Evolutionary conservation across 1,140 invertebrate species (phyloP).

Genomic region (Conopomorpha cramerella): DNA sequence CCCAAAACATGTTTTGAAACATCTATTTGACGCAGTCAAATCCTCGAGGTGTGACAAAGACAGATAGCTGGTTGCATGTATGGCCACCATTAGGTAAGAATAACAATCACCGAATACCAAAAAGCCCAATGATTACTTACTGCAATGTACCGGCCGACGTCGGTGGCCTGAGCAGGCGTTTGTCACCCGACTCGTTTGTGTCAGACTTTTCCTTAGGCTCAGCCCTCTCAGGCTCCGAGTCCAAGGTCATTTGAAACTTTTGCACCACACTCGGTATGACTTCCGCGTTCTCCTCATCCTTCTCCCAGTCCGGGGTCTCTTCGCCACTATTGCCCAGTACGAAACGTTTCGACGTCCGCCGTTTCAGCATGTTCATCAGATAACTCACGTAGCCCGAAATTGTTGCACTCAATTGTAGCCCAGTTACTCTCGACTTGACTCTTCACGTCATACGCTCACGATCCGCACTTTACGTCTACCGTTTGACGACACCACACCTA

Average conservation of each 20-base stretch:
- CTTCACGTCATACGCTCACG: too few species aligned
- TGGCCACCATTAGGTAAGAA: too few species aligned
- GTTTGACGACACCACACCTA: too few species aligned
- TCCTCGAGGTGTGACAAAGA: too few species aligned
- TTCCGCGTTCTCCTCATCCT: constrained; percentile 22
- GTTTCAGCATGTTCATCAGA: constrained; percentile 54
- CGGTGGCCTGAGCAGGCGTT: constrained; percentile 17
- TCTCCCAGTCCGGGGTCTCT: constrained; percentile 45
- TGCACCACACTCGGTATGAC: constrained; percentile 25
- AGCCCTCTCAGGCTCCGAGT: constrained; percentile 16
- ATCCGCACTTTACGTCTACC: too few species aligned
- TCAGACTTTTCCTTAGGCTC: constrained; percentile 6
- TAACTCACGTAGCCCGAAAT: constrained; percentile 9
- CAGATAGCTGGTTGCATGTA: too few species aligned
- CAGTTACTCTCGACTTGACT: too few species aligned
- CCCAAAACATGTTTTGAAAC: too few species aligned
- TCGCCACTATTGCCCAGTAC: constrained; percentile 66
- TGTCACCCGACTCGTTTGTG: too few species aligned
- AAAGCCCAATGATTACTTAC: constrained; percentile 33
- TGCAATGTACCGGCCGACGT: constrained; percentile 22
- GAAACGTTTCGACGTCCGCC: constrained; percentile 68
- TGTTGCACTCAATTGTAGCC: too few species aligned
- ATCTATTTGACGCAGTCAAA: too few species aligned
- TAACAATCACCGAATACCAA: too few species aligned
- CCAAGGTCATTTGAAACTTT: constrained; percentile 42